Conservation (phyloP, 2,888 invertebrate species). For the Adelphocoris suturalis region DNA sequence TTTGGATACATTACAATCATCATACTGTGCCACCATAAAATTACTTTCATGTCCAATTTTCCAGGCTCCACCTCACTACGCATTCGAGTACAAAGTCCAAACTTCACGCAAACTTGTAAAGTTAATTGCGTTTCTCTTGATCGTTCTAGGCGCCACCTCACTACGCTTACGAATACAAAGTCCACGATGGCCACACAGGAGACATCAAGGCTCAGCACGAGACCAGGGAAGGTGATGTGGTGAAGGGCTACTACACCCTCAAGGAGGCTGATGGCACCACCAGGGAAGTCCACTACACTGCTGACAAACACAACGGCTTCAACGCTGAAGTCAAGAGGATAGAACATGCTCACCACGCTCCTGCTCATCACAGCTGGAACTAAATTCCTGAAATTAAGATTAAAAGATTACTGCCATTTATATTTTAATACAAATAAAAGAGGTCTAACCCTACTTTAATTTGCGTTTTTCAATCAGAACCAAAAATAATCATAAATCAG, state of each 20-base stretch:
- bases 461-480: too few relatives aligned
- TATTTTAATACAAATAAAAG: neutral
- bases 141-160: too few relatives aligned
- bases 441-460: too few relatives aligned
- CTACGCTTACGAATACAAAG: slow-evolving; percentile 74
- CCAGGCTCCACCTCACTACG: slow-evolving; percentile 76
- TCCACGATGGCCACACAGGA: slow-evolving; percentile 70
- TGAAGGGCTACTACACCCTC: slow-evolving; percentile 76
- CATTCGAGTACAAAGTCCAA: too few relatives aligned
- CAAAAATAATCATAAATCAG: neutral
- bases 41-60: too few relatives aligned
- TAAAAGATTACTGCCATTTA: neutral
- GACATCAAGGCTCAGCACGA: slow-evolving; percentile 76
- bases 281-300: slow-evolving; percentile 71
- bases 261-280: slow-evolving; percentile 76
- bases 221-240: slow-evolving; percentile 75
- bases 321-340: neutral
- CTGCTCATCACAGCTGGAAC: neutral
- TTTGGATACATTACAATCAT: too few relatives aligned
- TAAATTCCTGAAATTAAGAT: too few relatives aligned
- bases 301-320: neutral
- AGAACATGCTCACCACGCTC: neutral
- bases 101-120: too few relatives aligned
- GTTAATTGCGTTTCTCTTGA: too few relatives aligned
- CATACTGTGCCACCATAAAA: too few relatives aligned